Conservation (phyloP, 2,797 vertebrate species). For the Lithobates sylvaticus region DNA sequence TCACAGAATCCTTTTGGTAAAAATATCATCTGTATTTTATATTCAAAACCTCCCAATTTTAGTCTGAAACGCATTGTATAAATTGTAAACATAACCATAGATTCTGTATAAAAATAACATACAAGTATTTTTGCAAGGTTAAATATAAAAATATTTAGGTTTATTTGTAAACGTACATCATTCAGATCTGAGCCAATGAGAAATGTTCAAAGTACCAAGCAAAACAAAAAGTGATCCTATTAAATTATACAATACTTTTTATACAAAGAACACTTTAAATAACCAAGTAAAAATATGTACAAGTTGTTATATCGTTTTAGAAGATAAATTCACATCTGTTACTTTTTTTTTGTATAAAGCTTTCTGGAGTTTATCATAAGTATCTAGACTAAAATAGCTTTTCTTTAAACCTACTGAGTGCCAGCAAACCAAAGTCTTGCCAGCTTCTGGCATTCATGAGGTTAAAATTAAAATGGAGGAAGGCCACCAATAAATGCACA, state of each 20-base stretch:
- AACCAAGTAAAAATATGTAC: constrained; percentile 86
- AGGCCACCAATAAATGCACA: constrained; percentile 79
- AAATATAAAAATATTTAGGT: constrained; percentile 85
- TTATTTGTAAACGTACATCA: constrained; percentile 86
- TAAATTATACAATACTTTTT: constrained; percentile 82
- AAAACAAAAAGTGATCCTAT: constrained; percentile 79
- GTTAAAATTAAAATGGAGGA: constrained; percentile 71
- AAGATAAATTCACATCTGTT: constrained; percentile 85
- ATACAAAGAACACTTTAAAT: constrained; percentile 88
- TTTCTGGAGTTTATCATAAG: constrained; percentile 78
- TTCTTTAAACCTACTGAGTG: constrained; percentile 61
- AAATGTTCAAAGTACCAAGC: constrained; percentile 81
- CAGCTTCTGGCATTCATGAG: constrained; percentile 15
- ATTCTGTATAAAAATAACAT: too few species aligned
- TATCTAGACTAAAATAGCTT: constrained; percentile 78
- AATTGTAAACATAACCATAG: too few species aligned
- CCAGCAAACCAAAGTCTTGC: neutral
- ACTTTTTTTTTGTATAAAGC: constrained; percentile 79
- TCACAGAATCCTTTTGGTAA: too few species aligned
- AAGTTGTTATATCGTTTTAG: constrained; percentile 62
- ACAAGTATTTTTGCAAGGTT: constrained; percentile 67
- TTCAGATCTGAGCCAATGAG: constrained; percentile 78
- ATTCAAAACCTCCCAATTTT: too few species aligned
- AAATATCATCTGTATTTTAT: too few species aligned
- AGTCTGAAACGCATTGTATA: too few species aligned